These are phyloP conservation scores for Drosophila planitibia DNA, from an alignment of 2,888 invertebrate genomes.

Conservation along the genomic window DNA sequence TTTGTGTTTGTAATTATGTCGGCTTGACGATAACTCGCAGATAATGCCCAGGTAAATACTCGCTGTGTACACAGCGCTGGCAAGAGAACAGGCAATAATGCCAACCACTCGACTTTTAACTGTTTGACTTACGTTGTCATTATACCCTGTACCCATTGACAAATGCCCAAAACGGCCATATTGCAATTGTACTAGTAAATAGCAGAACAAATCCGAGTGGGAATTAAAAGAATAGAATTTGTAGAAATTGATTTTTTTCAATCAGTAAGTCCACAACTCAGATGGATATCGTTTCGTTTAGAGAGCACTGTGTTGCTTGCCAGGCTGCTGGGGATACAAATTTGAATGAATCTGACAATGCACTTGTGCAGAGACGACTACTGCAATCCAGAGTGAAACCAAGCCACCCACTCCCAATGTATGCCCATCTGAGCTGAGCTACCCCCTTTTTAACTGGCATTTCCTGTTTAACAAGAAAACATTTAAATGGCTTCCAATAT, in stretches of 20 bases:
- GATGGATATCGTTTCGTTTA: neutral
- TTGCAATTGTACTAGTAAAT: neutral
- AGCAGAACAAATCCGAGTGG: neutral
- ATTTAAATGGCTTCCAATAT: constrained; percentile 75
- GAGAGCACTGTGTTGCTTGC: constrained; percentile 1
- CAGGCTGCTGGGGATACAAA: constrained; percentile 3
- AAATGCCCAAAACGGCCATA: constrained; percentile 1
- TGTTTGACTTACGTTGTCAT: constrained; percentile 35
- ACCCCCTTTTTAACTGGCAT: constrained; percentile 46
- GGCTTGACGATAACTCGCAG: constrained; percentile 75
- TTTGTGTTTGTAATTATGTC: constrained; percentile 79
- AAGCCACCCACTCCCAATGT: constrained; percentile 25
- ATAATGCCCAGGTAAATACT: constrained; percentile 77
- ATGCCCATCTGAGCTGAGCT: constrained; percentile 6
- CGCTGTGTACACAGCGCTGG: constrained; percentile 27
- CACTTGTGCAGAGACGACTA: constrained; percentile 35
- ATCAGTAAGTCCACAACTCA: neutral
- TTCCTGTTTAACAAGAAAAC: constrained; percentile 66
- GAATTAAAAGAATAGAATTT: neutral
- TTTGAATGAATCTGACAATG: constrained; percentile 33
- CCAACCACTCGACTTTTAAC: constrained; percentile 46
- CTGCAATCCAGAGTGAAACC: neutral
- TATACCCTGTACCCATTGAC: constrained; percentile 16
- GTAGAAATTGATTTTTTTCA: neutral
- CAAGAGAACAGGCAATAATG: constrained; percentile 32